Evolutionary conservation across 2,888 invertebrate species (phyloP).

Genomic region (Cheilosia soror): DNA sequence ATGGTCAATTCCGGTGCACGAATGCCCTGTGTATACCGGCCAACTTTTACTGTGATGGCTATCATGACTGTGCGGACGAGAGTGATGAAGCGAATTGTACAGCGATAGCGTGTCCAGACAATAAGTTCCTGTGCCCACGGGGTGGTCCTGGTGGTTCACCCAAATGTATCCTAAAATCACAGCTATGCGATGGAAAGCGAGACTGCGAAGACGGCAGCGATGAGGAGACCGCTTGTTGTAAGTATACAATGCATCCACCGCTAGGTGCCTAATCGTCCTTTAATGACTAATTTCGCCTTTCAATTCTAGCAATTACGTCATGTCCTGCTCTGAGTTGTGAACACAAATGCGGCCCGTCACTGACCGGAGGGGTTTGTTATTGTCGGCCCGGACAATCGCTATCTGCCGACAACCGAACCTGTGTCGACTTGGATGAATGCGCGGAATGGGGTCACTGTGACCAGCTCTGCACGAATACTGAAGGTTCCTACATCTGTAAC

Average conservation of each 20-base stretch:
- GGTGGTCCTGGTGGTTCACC: slow-evolving; percentile 89
- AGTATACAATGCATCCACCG: slow-evolving; percentile 83
- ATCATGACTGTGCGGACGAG: slow-evolving; percentile 95
- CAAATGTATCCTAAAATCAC: slow-evolving; percentile 94
- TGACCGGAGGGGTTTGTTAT: slow-evolving; percentile 94
- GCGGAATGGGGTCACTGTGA: slow-evolving; percentile 97
- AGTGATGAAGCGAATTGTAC: slow-evolving; percentile 95
- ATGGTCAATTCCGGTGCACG: slow-evolving; percentile 95
- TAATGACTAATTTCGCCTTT: slow-evolving; percentile 47
- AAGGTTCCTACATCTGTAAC: slow-evolving; percentile 92
- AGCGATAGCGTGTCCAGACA: slow-evolving; percentile 93
- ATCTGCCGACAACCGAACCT: slow-evolving; percentile 92
- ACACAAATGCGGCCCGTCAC: slow-evolving; percentile 95
- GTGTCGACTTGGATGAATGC: slow-evolving; percentile 96
- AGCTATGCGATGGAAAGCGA: slow-evolving; percentile 94
- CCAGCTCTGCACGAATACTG: slow-evolving; percentile 95
- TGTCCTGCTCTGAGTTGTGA: slow-evolving; percentile 95
- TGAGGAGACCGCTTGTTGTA: slow-evolving; percentile 94
- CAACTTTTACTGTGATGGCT: slow-evolving; percentile 91
- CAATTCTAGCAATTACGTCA: slow-evolving; percentile 88
- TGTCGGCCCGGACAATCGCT: slow-evolving; percentile 94
- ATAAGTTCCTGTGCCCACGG: slow-evolving; percentile 95
- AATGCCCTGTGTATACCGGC: slow-evolving; percentile 97
- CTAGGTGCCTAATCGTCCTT: neutral
- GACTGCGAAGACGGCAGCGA: slow-evolving; percentile 97